phyloP scores from a whole-genome alignment of 2,797 vertebrate genomes.

The Amblyraja radiata region DNA sequence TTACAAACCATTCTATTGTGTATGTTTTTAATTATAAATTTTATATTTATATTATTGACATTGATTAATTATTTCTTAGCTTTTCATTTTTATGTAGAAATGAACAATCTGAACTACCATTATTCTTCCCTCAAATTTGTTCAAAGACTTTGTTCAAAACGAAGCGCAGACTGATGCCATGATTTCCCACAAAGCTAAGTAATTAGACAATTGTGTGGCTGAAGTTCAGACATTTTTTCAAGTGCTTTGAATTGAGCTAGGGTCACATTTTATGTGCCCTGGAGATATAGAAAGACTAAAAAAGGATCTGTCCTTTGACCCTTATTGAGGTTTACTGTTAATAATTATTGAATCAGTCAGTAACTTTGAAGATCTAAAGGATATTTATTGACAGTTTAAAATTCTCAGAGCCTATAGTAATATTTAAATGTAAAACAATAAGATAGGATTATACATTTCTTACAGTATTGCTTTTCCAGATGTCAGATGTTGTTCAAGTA shows the following conservation, averaged over 20 bases:
- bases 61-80: not conserved
- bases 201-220: not conserved
- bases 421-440: conserved; percentile 3
- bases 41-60: not conserved
- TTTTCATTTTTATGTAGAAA: conserved; percentile 17
- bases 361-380: conserved; percentile 24
- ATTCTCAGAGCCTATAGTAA: not conserved
- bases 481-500: not conserved
- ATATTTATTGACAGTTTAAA: not conserved
- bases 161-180: not conserved
- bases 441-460: not conserved
- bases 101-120: not conserved
- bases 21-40: not conserved
- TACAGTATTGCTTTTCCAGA: not conserved
- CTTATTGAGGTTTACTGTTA: not conserved
- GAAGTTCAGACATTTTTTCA: conserved; percentile 14
- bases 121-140: not conserved
- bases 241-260: conserved; percentile 23
- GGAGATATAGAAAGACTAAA: not conserved
- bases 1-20: not conserved
- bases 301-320: conserved; percentile 22
- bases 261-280: conserved; percentile 17
- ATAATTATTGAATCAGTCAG: not conserved
- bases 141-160: not conserved
- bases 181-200: conserved; percentile 14